Percentiles rank a stretch among this genome's conserved stretches.
phyloP scores from a whole-genome alignment of 2,888 invertebrate species.

The Spicauda simplicius region DNA sequence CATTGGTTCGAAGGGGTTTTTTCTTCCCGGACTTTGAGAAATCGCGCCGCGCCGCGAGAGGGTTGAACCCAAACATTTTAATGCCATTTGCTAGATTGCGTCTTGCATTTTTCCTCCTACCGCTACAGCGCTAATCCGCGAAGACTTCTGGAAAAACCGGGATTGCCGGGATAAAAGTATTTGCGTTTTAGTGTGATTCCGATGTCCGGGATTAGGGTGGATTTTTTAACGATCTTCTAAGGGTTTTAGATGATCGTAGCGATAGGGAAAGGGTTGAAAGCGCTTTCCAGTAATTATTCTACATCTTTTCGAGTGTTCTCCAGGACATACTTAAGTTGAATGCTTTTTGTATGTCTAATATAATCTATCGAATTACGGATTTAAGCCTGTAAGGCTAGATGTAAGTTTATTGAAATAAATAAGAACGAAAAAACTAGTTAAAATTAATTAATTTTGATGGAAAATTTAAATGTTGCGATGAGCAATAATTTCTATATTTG shows the following conservation, averaged over 20 bases:
- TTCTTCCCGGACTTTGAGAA: conserved; percentile 80
- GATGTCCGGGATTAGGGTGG: conserved; percentile 73
- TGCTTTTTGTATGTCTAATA: background rate
- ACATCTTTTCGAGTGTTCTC: conserved; percentile 48
- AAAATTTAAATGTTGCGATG: background rate
- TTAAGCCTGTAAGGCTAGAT: too few species aligned
- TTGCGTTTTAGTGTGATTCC: conserved; percentile 81
- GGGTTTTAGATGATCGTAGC: conserved; percentile 66
- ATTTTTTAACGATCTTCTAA: conserved; percentile 73
- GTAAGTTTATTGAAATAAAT: too few species aligned
- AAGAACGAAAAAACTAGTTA: too few species aligned
- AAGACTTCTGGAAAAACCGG: conserved; percentile 68
- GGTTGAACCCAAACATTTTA: conserved; percentile 83
- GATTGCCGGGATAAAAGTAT: conserved; percentile 77
- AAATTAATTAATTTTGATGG: too few species aligned
- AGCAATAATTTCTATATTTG: too few species aligned
- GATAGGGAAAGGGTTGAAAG: conserved; percentile 77
- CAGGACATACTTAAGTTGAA: background rate
- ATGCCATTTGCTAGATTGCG: conserved; percentile 85
- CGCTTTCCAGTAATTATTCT: conserved; percentile 79
- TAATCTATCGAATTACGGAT: too few species aligned
- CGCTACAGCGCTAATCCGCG: conserved; percentile 80
- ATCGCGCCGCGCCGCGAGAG: conserved; percentile 79
- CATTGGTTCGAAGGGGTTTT: conserved; percentile 79
- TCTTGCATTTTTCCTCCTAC: conserved; percentile 79